These are phyloP conservation scores for Papilio protenor DNA, from an alignment of 2,888 invertebrate genomes.

Conservation along the genomic window DNA sequence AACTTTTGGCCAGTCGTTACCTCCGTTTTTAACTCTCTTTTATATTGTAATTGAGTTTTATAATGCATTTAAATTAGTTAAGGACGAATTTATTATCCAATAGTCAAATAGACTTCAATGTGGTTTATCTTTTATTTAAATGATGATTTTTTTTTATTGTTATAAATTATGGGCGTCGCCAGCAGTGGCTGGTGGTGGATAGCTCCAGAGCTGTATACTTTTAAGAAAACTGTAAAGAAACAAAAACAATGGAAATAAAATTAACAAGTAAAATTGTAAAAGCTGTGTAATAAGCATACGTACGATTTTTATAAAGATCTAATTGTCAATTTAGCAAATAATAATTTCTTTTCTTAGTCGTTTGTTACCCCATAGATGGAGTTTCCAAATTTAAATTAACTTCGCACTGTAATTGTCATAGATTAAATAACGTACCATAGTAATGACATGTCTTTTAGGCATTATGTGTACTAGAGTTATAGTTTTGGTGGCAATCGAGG, in stretches of 20 bases:
- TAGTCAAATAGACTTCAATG: neutral
- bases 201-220: too few species aligned
- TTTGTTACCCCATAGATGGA: neutral
- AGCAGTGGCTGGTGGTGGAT: too few species aligned
- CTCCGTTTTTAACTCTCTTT: slow-evolving; percentile 21
- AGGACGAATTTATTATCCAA: neutral
- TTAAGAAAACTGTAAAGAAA: neutral
- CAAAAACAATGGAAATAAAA: neutral
- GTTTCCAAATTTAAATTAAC: neutral
- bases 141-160: neutral
- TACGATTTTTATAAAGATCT: too few species aligned
- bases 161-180: too few species aligned
- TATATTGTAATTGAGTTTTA: neutral
- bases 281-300: too few species aligned
- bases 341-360: neutral
- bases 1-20: slow-evolving; percentile 1
- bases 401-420: slow-evolving; percentile 15
- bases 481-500: neutral
- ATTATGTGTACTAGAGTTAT: neutral
- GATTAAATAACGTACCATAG: neutral
- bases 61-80: neutral
- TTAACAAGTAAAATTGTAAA: too few species aligned
- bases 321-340: too few species aligned
- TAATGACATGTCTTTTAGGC: neutral
- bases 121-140: neutral